Percentiles rank a stretch among this genome's conserved stretches.
These are phyloP conservation scores for Ptycholaimellus sp. DNA, from an alignment of 2,888 invertebrate species.

Conservation along the genomic window DNA sequence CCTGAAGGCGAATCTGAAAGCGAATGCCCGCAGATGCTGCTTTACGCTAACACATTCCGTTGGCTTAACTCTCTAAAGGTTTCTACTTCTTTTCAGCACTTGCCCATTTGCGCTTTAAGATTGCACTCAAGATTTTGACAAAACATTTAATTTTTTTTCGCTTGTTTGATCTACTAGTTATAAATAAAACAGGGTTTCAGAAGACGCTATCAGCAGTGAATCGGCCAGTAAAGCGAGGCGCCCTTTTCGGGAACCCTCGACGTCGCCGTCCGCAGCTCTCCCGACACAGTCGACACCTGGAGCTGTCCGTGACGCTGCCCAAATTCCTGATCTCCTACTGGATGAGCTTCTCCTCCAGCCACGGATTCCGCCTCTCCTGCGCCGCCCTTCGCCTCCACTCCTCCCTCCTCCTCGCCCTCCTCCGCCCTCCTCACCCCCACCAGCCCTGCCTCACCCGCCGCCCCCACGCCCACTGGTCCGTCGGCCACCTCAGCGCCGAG, in stretches of 20 bases:
- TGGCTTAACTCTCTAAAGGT: conserved; percentile 42
- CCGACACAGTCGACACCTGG: conserved; percentile 63
- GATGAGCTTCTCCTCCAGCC: conserved; percentile 83
- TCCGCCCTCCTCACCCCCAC: background rate
- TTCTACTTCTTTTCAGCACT: background rate
- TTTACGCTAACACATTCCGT: conserved; percentile 23
- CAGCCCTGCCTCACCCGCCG: background rate
- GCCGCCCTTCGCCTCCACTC: conserved; percentile 13
- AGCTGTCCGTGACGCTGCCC: conserved; percentile 60
- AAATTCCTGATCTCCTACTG: conserved; percentile 59
- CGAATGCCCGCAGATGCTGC: conserved; percentile 17
- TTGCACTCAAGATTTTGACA: background rate
- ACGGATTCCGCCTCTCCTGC: conserved; percentile 17
- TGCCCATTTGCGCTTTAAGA: background rate
- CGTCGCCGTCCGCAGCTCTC: conserved; percentile 71
- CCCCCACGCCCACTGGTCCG: conserved; percentile 8
- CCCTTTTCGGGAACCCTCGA: conserved; percentile 55
- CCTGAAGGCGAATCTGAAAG: conserved; percentile 11
- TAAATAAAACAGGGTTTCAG: conserved; percentile 21
- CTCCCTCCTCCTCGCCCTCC: background rate
- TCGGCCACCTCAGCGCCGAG: conserved; percentile 60
- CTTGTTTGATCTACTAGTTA: conserved; percentile 1
- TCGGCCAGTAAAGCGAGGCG: conserved; percentile 70
- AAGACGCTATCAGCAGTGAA: conserved; percentile 54
- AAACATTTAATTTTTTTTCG: conserved; percentile 4